A percentile compares a stretch with the other conserved stretches of the same genome.
phyloP scores from a whole-genome alignment of 2,113 vertebrate genomes.

The Brachirus orientalis region DNA sequence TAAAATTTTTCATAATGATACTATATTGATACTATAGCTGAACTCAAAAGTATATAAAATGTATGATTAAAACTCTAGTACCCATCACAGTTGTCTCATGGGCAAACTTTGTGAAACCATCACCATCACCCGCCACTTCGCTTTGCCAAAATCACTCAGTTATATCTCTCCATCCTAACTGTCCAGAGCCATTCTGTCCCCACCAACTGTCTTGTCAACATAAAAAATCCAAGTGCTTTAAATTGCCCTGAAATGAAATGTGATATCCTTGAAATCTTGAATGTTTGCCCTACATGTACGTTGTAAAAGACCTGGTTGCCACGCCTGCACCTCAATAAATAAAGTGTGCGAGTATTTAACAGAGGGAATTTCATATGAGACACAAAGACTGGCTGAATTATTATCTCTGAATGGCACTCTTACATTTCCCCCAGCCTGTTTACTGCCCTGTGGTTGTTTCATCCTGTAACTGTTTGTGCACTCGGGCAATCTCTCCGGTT shows the following conservation, averaged over 20 bases:
- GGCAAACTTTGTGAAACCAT: slow-evolving; percentile 26
- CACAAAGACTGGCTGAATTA: slow-evolving; percentile 11
- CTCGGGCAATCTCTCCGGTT: background rate
- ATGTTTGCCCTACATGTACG: slow-evolving; percentile 15
- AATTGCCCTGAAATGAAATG: slow-evolving; percentile 18
- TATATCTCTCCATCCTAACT: slow-evolving; percentile 21
- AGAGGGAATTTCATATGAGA: background rate
- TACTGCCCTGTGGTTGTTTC: slow-evolving; percentile 34
- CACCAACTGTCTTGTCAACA: slow-evolving; percentile 42
- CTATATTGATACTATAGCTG: too few species aligned
- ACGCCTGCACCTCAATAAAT: background rate
- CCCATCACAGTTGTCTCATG: too few species aligned
- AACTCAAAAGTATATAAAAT: too few species aligned
- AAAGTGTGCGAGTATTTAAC: slow-evolving; percentile 7
- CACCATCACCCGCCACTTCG: background rate
- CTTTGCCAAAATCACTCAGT: slow-evolving; percentile 39
- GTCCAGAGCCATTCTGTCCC: slow-evolving; percentile 41
- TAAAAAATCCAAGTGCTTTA: slow-evolving; percentile 27
- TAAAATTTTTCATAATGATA: too few species aligned
- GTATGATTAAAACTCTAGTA: too few species aligned
- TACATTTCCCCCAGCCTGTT: slow-evolving; percentile 19
- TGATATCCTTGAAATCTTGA: slow-evolving; percentile 30
- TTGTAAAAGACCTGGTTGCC: slow-evolving; percentile 2
- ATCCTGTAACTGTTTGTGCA: slow-evolving; percentile 34
- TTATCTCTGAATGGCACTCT: slow-evolving; percentile 2